Conservation (phyloP, 1,140 invertebrate genomes). For the Probaryconus sp. region DNA sequence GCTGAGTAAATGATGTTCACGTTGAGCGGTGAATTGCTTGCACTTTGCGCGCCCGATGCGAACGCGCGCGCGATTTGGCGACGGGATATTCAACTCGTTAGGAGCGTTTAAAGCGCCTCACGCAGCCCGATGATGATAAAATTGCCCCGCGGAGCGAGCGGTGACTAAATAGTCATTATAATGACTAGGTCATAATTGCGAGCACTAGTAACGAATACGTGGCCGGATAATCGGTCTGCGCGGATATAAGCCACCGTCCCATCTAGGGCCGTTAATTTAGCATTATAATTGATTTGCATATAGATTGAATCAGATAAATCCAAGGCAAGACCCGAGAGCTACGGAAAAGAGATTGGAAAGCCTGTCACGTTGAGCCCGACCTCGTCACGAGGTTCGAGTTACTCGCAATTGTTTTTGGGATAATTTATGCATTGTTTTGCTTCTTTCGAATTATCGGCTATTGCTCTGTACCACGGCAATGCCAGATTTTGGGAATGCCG, state of each 20-base stretch:
- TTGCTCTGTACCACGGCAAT: conserved; percentile 15
- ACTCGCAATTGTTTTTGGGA: conserved; percentile 46
- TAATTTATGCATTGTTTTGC: conserved; percentile 38
- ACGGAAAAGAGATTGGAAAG: conserved; percentile 57
- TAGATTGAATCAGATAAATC: conserved; percentile 74
- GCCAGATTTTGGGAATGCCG: too few relatives aligned
- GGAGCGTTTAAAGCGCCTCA: conserved; percentile 56
- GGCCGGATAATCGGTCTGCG: conserved; percentile 65
- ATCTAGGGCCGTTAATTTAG: conserved; percentile 70
- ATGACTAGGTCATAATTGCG: conserved; percentile 73
- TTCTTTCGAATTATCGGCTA: conserved; percentile 39
- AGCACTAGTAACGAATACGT: conserved; percentile 66
- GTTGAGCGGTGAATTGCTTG: conserved; percentile 30
- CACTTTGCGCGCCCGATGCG: conserved; percentile 24
- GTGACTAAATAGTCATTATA: conserved; percentile 75
- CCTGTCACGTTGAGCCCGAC: conserved; percentile 52
- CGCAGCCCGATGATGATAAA: conserved; percentile 70
- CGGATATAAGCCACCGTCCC: conserved; percentile 57
- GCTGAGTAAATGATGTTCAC: conserved; percentile 46
- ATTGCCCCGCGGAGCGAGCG: conserved; percentile 68
- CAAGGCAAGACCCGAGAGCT: conserved; percentile 52
- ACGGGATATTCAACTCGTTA: conserved; percentile 60
- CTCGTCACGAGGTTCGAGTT: conserved; percentile 44
- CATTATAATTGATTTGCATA: conserved; percentile 76
- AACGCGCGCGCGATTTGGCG: conserved; percentile 21